These are phyloP conservation scores for Carapus acus DNA, from an alignment of 2,797 vertebrate genomes.

Conservation along the genomic window DNA sequence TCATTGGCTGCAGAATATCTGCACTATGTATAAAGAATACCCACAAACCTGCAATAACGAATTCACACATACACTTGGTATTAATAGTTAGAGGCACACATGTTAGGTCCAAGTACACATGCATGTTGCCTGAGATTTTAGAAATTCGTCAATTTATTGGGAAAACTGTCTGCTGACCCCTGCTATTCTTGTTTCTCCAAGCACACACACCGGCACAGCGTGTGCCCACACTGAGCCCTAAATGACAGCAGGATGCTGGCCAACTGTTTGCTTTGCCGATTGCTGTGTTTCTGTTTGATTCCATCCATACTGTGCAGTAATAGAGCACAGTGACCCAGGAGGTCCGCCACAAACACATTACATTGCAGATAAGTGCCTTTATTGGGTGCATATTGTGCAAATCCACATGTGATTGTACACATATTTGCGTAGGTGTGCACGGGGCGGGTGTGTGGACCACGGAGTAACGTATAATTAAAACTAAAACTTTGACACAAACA, in stretches of 20 bases:
- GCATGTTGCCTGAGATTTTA: slow-evolving; percentile 4
- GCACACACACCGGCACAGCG: slow-evolving; percentile 6
- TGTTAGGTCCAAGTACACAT: slow-evolving; percentile 1
- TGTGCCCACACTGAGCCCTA: slow-evolving; percentile 39
- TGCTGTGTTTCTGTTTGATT: slow-evolving; percentile 50
- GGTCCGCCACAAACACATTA: slow-evolving; percentile 53
- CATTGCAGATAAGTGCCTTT: slow-evolving; percentile 24
- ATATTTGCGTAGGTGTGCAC: slow-evolving; percentile 11
- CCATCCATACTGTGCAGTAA: slow-evolving; percentile 55
- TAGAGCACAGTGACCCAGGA: slow-evolving; percentile 56
- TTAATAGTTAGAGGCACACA: background rate
- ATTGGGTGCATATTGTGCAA: slow-evolving; percentile 26
- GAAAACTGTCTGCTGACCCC: slow-evolving; percentile 22
- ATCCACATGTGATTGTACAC: slow-evolving; percentile 21
- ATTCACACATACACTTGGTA: background rate
- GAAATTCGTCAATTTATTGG: slow-evolving; percentile 24
- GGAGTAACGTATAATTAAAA: too few relatives aligned
- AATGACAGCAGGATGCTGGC: slow-evolving; percentile 51
- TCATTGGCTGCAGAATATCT: slow-evolving; percentile 33
- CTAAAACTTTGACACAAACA: too few relatives aligned
- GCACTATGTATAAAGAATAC: slow-evolving; percentile 17
- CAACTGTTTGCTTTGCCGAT: slow-evolving; percentile 46
- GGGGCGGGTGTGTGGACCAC: background rate
- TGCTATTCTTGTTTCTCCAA: slow-evolving; percentile 19
- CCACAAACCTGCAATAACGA: background rate